Evolutionary conservation across 2,888 invertebrate species (phyloP), one percentile per base, ranked within the genome.

Genomic region (Diaprepes abbreviatus): DNA sequence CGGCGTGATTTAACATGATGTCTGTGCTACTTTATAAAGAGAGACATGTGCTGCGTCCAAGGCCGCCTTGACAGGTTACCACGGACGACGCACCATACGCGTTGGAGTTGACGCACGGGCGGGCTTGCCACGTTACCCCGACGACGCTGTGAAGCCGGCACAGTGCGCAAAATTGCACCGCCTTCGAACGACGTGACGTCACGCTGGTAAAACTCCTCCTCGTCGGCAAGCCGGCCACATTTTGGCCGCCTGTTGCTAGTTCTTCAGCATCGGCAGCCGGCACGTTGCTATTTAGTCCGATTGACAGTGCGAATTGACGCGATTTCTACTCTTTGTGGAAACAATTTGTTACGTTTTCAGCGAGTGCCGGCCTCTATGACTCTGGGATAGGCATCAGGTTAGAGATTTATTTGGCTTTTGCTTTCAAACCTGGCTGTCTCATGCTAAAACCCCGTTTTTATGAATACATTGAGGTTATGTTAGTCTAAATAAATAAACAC

Each of bases 171-270:
- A 76, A 80, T 81, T 79, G 82, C 80, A 79, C 81, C 83, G 83
- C 83, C 84, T 82, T 79, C 79, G 75, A 74, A 75, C 69, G 69
- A 68, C 74, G 78, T 82, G 82, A 83, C 83, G 83, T 83, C 83
- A 83, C 74, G 70, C 9, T 50, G 73, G 68, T 76, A 52, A 74
- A 79, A 79, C 84, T 82, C 84, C 84, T 81, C 83, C 83, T 74
- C 62, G 65, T 59, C 69, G 31, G 43, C 80, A 76, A 77, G 76
- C 78, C 76, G 77, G 79, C 79, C 80, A 79, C 79, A 77, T 80
- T 67, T 79, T 79, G 78, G 79, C 81, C 82, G 85, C 85, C 85
- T 85, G 85, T 85, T 85, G 85, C 84, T 85, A 84, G 83, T 84
- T 77, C 78, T 81, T 78, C 82, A 79, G 79, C 80, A 79, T 75